phyloP scores from a whole-genome alignment of 2,113 vertebrate genomes.

The Anoplopoma fimbria region DNA sequence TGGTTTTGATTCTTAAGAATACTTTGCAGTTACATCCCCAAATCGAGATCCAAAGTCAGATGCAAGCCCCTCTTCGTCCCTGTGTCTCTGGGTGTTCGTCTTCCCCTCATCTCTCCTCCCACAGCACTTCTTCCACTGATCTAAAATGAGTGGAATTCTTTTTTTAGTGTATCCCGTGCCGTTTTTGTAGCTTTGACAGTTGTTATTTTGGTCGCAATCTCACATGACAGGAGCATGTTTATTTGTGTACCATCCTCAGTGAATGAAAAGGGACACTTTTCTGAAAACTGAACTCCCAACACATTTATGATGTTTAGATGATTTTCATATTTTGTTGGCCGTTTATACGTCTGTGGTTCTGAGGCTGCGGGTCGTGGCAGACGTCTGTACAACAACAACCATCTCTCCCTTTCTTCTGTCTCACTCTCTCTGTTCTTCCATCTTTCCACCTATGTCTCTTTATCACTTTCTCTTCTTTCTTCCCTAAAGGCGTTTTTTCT shows the following conservation, averaged over 20 bases:
- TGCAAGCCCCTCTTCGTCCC: slow-evolving; percentile 1
- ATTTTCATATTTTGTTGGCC: slow-evolving; percentile 63
- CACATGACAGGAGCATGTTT: slow-evolving; percentile 28
- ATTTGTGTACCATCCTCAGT: background rate
- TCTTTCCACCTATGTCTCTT: slow-evolving; percentile 1
- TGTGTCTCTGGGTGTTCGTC: background rate
- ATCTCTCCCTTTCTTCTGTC: slow-evolving; percentile 4
- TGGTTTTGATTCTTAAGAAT: background rate
- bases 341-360: slow-evolving; percentile 65
- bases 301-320: slow-evolving; percentile 52
- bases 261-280: slow-evolving; percentile 28
- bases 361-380: slow-evolving; percentile 47
- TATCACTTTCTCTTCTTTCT: background rate
- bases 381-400: slow-evolving; percentile 47
- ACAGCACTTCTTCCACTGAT: background rate
- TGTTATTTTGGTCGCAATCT: slow-evolving; percentile 46
- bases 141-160: background rate
- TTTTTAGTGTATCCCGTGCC: background rate
- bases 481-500: background rate
- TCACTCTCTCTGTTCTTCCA: slow-evolving; percentile 2
- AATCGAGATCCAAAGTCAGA: slow-evolving; percentile 20
- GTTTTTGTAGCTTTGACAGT: slow-evolving; percentile 32
- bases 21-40: background rate
- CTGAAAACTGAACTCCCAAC: slow-evolving; percentile 39
- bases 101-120: background rate